Evolutionary conservation across 2,113 vertebrate genomes (phyloP).

Genomic region (Neodontobutis hainanensis): DNA sequence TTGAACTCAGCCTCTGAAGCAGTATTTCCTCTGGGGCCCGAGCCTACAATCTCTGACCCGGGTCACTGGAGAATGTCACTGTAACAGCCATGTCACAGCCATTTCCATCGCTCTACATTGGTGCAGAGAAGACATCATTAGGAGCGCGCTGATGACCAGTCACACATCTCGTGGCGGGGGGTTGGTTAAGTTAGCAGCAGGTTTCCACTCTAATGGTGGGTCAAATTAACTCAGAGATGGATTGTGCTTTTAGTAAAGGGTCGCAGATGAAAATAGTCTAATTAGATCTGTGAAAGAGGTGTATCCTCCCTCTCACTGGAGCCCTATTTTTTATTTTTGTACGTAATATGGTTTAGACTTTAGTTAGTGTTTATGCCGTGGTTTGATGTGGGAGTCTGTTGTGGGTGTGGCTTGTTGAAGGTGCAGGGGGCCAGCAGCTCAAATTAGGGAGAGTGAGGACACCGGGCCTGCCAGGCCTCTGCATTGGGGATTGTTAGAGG

Average conservation of each 20-base stretch:
- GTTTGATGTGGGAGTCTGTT: too few species aligned
- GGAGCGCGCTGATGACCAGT: constrained; percentile 16
- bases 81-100: background rate
- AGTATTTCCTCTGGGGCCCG: constrained; percentile 2
- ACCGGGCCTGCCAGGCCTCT: too few species aligned
- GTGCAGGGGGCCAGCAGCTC: too few species aligned
- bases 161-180: constrained; percentile 27
- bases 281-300: constrained; percentile 18
- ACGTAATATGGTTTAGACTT: too few species aligned
- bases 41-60: background rate
- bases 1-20: background rate
- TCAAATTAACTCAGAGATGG: constrained; percentile 51
- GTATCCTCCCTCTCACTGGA: too few species aligned
- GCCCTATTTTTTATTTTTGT: too few species aligned
- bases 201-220: constrained; percentile 33
- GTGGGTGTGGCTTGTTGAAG: too few species aligned
- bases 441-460: too few species aligned
- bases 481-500: too few species aligned
- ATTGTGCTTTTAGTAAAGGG: constrained; percentile 17
- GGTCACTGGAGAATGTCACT: constrained; percentile 20
- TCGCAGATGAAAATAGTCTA: constrained; percentile 33
- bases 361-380: too few species aligned
- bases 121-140: constrained; percentile 28
- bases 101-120: constrained; percentile 20
- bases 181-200: constrained; percentile 30